phyloP scores from a whole-genome alignment of 2,888 invertebrate genomes.

The Zygaena filipendulae region DNA sequence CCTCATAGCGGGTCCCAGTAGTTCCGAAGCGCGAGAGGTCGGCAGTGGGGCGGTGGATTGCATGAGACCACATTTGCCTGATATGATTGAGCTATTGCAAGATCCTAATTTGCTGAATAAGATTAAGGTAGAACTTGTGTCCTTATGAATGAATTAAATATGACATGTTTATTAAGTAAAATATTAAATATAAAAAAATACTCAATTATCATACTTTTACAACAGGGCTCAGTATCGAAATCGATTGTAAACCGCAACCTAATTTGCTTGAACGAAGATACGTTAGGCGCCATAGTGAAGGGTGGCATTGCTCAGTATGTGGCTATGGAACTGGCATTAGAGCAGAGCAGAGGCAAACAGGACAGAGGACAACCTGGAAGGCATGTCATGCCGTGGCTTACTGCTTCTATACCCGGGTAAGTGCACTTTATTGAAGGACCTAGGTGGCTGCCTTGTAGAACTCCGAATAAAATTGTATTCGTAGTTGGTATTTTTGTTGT shows the following conservation, averaged over 20 bases:
- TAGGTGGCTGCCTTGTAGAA: too few species aligned
- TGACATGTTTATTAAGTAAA: not conserved
- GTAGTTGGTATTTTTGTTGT: too few species aligned
- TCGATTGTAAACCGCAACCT: constrained; percentile 63
- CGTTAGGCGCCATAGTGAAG: constrained; percentile 95
- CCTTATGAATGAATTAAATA: not conserved
- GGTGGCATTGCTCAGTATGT: constrained; percentile 94
- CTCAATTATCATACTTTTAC: too few species aligned
- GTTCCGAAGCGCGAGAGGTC: constrained; percentile 56
- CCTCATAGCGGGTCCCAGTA: constrained; percentile 21
- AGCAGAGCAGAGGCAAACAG: constrained; percentile 80
- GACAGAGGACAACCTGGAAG: constrained; percentile 28
- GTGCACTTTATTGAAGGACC: not conserved
- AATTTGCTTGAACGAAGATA: constrained; percentile 90
- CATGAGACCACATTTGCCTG: constrained; percentile 90
- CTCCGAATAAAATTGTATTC: too few species aligned
- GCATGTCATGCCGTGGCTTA: constrained; percentile 84
- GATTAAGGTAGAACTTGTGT: constrained; percentile 85
- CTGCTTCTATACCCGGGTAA: constrained; percentile 37
- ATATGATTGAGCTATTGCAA: constrained; percentile 93
- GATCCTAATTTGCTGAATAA: constrained; percentile 97
- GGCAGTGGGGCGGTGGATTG: constrained; percentile 94
- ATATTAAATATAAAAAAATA: too few species aligned
- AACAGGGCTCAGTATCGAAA: constrained; percentile 61
- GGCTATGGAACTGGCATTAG: constrained; percentile 92